Conservation (phyloP, 2,113 vertebrate species). For the Leucopternis melanops region DNA sequence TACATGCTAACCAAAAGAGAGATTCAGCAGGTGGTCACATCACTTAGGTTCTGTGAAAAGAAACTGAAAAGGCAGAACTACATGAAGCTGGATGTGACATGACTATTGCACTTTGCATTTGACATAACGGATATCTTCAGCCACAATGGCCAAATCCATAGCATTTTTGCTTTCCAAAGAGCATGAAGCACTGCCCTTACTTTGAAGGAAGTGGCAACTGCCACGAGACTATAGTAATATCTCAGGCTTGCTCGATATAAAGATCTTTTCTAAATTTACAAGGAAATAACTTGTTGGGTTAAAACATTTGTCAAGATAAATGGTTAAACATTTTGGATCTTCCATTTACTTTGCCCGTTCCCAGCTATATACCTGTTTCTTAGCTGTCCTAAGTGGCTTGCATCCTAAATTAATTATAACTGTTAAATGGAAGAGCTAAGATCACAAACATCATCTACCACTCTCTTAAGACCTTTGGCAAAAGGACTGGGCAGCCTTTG, state of each 20-base stretch:
- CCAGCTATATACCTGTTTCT: background rate
- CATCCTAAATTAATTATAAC: background rate
- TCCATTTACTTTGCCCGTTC: background rate
- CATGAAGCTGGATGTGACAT: background rate
- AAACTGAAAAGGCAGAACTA: slow-evolving; percentile 16
- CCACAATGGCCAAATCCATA: background rate
- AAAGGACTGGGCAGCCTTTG: background rate
- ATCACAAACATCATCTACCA: background rate
- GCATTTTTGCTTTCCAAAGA: slow-evolving; percentile 6
- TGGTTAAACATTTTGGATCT: background rate
- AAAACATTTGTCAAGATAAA: background rate
- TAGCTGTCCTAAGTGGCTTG: background rate
- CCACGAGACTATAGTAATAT: background rate
- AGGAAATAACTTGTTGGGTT: background rate
- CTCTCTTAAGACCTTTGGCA: background rate
- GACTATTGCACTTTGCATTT: slow-evolving; percentile 17
- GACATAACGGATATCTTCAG: background rate
- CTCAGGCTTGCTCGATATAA: background rate
- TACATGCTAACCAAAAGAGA: background rate
- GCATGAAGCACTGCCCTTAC: background rate
- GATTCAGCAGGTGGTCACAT: slow-evolving; percentile 28
- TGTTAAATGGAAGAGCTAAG: background rate
- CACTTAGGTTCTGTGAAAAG: slow-evolving; percentile 4
- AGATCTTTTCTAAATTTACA: background rate
- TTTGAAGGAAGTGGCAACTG: background rate